Evolutionary conservation across 2,113 vertebrate genomes (phyloP).

Genomic region (Tor tambroides): DNA sequence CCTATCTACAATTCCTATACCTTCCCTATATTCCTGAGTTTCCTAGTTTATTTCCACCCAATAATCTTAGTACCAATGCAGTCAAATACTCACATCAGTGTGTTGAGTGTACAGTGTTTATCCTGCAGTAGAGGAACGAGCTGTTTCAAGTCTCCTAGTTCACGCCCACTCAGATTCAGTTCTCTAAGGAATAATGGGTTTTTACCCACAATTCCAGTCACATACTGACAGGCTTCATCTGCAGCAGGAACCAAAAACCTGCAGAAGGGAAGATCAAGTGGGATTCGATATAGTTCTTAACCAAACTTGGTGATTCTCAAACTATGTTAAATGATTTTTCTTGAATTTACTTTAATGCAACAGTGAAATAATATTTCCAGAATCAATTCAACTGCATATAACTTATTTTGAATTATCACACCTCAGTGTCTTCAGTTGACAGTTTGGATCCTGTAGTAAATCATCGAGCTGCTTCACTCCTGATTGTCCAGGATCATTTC

Average conservation of each 20-base stretch:
- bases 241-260: no score
- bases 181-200: neutral
- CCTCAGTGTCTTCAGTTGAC: neutral
- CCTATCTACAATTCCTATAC: no score
- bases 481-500: constrained; percentile 8
- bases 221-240: no score
- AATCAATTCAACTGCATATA: neutral
- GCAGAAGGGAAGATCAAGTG: no score
- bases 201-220: neutral
- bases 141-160: neutral
- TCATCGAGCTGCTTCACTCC: neutral
- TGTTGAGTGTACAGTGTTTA: neutral
- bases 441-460: neutral
- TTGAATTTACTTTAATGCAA: neutral
- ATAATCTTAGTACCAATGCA: neutral
- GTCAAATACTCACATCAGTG: neutral
- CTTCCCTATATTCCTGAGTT: neutral
- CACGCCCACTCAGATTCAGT: neutral
- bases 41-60: neutral
- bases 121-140: neutral
- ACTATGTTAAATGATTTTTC: neutral
- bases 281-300: neutral
- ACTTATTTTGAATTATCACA: neutral
- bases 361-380: neutral
- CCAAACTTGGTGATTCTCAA: neutral